Conservation (phyloP, 1,140 invertebrate species). For the Diabrotica undecimpunctata region DNA sequence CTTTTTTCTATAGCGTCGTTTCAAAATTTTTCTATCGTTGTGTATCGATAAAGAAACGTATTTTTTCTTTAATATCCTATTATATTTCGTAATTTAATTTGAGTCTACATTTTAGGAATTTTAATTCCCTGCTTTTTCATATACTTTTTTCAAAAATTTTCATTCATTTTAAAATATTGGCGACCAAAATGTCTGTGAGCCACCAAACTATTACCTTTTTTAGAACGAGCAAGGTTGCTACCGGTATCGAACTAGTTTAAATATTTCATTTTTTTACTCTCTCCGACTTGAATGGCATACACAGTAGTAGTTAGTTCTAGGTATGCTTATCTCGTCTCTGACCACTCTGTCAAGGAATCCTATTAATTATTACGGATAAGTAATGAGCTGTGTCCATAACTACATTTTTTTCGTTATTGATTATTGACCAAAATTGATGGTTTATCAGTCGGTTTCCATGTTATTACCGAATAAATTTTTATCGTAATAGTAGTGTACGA, state of each 20-base stretch:
- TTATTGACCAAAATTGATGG: constrained; percentile 2
- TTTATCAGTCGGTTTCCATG: background rate
- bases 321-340: constrained; percentile 7
- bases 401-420: constrained; percentile 3
- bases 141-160: too few relatives aligned
- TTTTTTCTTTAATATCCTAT: too few relatives aligned
- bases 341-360: constrained; percentile 4
- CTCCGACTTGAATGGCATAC: constrained; percentile 1
- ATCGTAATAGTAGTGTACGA: too few relatives aligned
- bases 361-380: constrained; percentile 14
- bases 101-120: too few relatives aligned
- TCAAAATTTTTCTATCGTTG: too few relatives aligned
- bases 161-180: too few relatives aligned
- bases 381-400: constrained; percentile 4
- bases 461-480: background rate
- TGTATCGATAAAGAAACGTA: too few relatives aligned
- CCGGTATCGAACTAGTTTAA: constrained; percentile 13
- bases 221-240: constrained; percentile 4
- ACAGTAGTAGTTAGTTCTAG: constrained; percentile 20
- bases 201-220: background rate
- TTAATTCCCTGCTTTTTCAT: too few relatives aligned
- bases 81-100: too few relatives aligned
- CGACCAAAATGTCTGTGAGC: background rate
- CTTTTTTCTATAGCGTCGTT: too few relatives aligned
- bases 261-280: constrained; percentile 14